Base-by-base conservation (phyloP, 2,113 vertebrate species). In the Hiodon tergisus region DNA sequence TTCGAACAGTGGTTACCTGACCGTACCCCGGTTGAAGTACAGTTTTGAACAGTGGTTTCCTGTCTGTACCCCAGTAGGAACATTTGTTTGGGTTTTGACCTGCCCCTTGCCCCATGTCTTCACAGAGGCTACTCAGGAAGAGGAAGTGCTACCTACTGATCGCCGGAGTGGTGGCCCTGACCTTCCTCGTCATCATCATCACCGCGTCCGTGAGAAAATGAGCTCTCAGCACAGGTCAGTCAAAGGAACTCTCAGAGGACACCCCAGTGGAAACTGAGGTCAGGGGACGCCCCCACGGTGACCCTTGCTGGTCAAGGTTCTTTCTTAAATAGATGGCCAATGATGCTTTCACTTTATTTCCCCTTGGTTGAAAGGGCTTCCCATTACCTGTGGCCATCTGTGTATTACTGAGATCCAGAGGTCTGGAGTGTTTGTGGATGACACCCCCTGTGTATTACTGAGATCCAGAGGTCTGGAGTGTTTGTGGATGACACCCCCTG, bases 61-160 rank as follows among this genome's bases (percentile, higher is more conserved):
- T 1, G 55, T 11, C 11, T 57, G 6, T 6, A 7, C 6, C 6
- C 6, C 58, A 59, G 58, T 59, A 3, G 14, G 3, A 59, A 31
- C 31, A 11, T 71, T 71, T 71, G 16, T 17, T 71, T 31, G 31
- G 31, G 31, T 31, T 31, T 31, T 31, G 2, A 31, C 31, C 31
- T 31, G 31, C 5, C 17, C 6, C 17, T 71, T 66, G 31, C 31
- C 46, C 8, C 65, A 67, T 6, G 16, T 79, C 54, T 61, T 75
- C 48, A 71, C 88, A 91, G 90, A 89, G 86, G 73, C 89, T 88
- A 82, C 78, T 90, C 62, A 88, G 89, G 77, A 90, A 88, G 84
- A 91, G 88, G 83, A 92, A 90, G 74, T 91, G 90, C 81, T 92
- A 88, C 79, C 82, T 92, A 57, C 75, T 89, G 62, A 75, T 89